Conservation (phyloP, 1,140 invertebrate genomes). For the Anastatus disparis region DNA sequence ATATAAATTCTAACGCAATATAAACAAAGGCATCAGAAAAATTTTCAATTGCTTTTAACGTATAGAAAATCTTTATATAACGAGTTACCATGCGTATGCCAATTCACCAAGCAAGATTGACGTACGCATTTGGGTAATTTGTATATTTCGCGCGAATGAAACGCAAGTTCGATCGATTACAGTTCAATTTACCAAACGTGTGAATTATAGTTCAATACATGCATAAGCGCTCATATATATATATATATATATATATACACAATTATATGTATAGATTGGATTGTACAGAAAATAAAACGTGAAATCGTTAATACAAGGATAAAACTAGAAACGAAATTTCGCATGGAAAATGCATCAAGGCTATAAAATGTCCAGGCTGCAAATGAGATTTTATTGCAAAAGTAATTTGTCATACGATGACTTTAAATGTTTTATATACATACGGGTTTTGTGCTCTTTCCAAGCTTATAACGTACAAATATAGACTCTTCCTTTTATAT, state of each 20-base stretch:
- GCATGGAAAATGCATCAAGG: neutral
- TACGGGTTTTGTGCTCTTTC: no score
- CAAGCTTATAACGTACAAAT: no score
- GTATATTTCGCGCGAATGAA: slow-evolving; percentile 7
- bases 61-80: no score
- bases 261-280: no score
- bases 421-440: neutral
- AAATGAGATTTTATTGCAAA: slow-evolving; percentile 21
- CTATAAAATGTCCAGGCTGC: neutral
- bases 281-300: no score
- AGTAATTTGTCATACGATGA: slow-evolving; percentile 11
- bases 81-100: no score
- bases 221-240: neutral
- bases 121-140: slow-evolving; percentile 15
- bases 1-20: no score
- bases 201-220: no score
- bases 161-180: slow-evolving; percentile 16
- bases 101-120: slow-evolving; percentile 15
- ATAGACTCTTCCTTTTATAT: no score
- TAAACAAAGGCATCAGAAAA: no score
- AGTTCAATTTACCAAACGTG: neutral
- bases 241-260: neutral
- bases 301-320: neutral
- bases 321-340: neutral
- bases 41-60: no score